Base-by-base conservation (phyloP, 2,797 vertebrate species). In the Gymnoscopelus microlampas region DNA sequence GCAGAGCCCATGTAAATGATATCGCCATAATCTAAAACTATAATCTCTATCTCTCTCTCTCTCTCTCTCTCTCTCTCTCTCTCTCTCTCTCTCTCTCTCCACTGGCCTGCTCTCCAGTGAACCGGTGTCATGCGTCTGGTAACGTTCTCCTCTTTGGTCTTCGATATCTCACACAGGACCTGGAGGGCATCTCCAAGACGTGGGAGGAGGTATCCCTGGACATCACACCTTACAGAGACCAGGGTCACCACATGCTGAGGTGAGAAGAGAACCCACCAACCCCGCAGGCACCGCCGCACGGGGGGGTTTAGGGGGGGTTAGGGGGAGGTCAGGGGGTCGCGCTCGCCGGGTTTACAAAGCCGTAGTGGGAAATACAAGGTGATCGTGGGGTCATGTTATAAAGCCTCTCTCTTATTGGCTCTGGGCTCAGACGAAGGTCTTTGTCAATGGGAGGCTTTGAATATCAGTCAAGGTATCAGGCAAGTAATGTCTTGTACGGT, bases 161-260 rank as follows among this genome's bases (percentile, higher is more conserved):
- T 76, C 81, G 24, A 62, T 65, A 50, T 76, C 70, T n/a, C 39
- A 9, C 39, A 9, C 83, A 97, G 96, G 89, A 92, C 50, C 88
- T 97, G 76, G 88, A 95, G 59, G 85, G 71, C 58, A 95, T 97
- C 56, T 76, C 78, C 0, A 94, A 88, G 79, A 95, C 94, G 6
- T 97, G 96, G 95, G 82, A 93, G 2, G 82, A 88, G 19, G 94
- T 61, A 0, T 62, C 66, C 48, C 85, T 98, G 47, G 95, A 96
- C 73, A 89, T 97, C 24, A 70, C 69, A 6, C 89, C 93, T 1
- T 95, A 96, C 85, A 96, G 96, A 88, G 90, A 95, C 63, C 92
- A 94, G 60, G 95, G 95, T 55, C 93, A 96, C 76, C 90, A 93
- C 77, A 79, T 82, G 11, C 90, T 98, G 32, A 94, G 93, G 96